Percentiles rank a stretch among this genome's conserved stretches.
These are phyloP conservation scores for Monodelphis domestica DNA, from an alignment of 2,797 vertebrate genomes.

Conservation along the genomic window DNA sequence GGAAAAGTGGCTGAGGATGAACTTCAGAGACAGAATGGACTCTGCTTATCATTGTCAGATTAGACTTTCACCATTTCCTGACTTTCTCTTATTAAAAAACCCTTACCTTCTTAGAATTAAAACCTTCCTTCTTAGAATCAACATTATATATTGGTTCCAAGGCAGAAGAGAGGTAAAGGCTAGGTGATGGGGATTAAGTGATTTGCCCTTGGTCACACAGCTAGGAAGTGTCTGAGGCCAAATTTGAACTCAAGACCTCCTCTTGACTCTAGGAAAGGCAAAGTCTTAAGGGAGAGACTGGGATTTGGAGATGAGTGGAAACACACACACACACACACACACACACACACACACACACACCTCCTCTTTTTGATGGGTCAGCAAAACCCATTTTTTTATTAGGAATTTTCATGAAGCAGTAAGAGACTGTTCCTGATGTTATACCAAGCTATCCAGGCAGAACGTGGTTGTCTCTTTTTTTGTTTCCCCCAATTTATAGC, in stretches of 20 bases:
- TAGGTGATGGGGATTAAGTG: too few species aligned
- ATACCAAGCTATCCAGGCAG: not conserved
- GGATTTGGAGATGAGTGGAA: not conserved
- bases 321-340: too few species aligned
- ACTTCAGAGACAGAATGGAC: not conserved
- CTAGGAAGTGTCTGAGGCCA: too few species aligned
- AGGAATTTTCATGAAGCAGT: not conserved
- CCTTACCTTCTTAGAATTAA: too few species aligned
- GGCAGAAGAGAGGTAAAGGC: not conserved
- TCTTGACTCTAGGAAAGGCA: too few species aligned
- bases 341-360: too few species aligned
- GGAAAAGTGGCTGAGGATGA: not conserved
- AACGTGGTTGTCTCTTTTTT: not conserved
- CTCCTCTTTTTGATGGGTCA: not conserved
- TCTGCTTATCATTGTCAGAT: not conserved
- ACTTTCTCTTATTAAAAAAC: too few species aligned
- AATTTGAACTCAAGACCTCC: too few species aligned
- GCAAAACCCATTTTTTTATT: conserved; percentile 10
- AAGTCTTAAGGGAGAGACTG: not conserved
- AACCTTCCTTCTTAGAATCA: too few species aligned
- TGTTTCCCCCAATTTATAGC: not conserved
- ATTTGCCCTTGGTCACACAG: too few species aligned
- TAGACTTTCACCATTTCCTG: not conserved
- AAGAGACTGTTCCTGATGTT: not conserved
- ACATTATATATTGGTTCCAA: not conserved